phyloP scores from a whole-genome alignment of 1,140 invertebrate species.

The Drosophila novamexicana region DNA sequence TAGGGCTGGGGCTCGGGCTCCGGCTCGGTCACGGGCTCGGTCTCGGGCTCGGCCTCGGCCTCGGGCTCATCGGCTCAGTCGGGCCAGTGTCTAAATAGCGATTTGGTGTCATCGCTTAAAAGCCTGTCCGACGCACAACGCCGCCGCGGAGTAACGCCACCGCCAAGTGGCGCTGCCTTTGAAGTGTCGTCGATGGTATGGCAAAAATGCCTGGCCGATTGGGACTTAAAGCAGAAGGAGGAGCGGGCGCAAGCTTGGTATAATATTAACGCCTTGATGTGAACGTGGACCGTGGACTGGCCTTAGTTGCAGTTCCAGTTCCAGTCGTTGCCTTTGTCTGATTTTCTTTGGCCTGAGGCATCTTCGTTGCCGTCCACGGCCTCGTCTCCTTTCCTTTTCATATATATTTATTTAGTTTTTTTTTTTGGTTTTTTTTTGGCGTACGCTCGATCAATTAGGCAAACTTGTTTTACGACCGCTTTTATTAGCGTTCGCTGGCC shows the following conservation, averaged over 20 bases:
- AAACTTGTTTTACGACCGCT: slow-evolving; percentile 84
- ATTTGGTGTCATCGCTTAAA: slow-evolving; percentile 84
- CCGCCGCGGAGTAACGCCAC: slow-evolving; percentile 74
- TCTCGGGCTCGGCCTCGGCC: neutral
- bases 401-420: neutral
- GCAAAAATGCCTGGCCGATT: slow-evolving; percentile 58
- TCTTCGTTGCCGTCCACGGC: neutral
- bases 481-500: slow-evolving; percentile 74
- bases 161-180: slow-evolving; percentile 72
- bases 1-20: neutral
- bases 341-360: slow-evolving; percentile 33
- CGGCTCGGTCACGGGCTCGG: neutral
- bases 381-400: slow-evolving; percentile 6
- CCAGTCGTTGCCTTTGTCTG: slow-evolving; percentile 54
- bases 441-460: slow-evolving; percentile 84
- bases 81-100: slow-evolving; percentile 81
- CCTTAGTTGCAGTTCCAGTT: slow-evolving; percentile 38
- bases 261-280: slow-evolving; percentile 72
- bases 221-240: slow-evolving; percentile 24
- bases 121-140: slow-evolving; percentile 80
- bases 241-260: slow-evolving; percentile 56
- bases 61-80: neutral
- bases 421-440: slow-evolving; percentile 64
- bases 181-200: slow-evolving; percentile 69
- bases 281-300: slow-evolving; percentile 11